Percentiles rank a stretch among this genome's conserved stretches.
Evolutionary conservation across 1,140 invertebrate genomes (phyloP).

Genomic region (Tetramorium simillimum): DNA sequence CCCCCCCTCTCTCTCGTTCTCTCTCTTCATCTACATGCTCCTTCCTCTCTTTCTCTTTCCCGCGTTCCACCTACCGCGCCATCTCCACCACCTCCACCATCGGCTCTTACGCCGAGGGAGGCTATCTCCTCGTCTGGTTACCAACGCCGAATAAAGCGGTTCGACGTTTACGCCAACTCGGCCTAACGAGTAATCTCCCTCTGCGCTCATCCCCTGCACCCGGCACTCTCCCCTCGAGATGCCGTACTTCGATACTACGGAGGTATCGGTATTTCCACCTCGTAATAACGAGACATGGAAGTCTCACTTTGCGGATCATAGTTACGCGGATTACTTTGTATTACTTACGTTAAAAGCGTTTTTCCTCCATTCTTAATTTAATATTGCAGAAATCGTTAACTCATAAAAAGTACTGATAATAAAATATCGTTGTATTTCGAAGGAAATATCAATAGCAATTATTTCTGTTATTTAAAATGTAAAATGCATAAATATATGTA

Average conservation of each 20-base stretch:
- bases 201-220: constrained; percentile 18
- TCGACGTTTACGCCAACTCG: constrained; percentile 76
- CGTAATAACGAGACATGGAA: constrained; percentile 15
- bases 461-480: not conserved
- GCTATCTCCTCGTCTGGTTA: constrained; percentile 76
- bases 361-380: no score
- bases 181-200: constrained; percentile 73
- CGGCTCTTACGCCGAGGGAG: constrained; percentile 71
- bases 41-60: constrained; percentile 35
- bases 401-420: not conserved
- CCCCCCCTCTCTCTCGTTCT: constrained; percentile 22
- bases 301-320: not conserved
- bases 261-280: constrained; percentile 12
- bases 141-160: constrained; percentile 77
- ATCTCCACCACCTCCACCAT: constrained; percentile 51
- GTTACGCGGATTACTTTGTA: not conserved
- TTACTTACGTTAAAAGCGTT: not conserved
- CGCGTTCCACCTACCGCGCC: constrained; percentile 42
- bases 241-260: constrained; percentile 14
- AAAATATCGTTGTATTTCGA: not conserved
- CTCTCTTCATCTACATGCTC: constrained; percentile 11
- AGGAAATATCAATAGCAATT: not conserved
- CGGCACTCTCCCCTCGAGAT: constrained; percentile 19
- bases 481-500: not conserved
- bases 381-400: not conserved